Evolutionary conservation across 2,797 vertebrate species (phyloP).

Genomic region (Percopsis omiscomaycus): DNA sequence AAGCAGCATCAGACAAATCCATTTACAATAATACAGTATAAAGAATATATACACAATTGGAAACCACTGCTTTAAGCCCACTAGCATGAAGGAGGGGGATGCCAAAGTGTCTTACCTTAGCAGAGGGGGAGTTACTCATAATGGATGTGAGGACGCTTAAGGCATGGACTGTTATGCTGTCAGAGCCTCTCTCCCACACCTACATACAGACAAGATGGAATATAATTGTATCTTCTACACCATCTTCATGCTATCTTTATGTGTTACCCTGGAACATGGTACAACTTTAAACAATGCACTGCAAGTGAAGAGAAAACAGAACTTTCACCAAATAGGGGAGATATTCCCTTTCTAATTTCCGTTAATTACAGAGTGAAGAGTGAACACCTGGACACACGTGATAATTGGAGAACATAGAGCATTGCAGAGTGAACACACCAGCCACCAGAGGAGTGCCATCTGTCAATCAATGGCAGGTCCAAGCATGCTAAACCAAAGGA

Average conservation of each 20-base stretch:
- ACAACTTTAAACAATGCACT: not conserved
- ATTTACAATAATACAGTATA: too few species aligned
- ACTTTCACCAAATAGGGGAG: constrained; percentile 13
- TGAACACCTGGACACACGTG: constrained; percentile 1
- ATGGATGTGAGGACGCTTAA: constrained; percentile 91
- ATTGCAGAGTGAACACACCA: constrained; percentile 35
- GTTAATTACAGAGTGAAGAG: constrained; percentile 6
- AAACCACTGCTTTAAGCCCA: too few species aligned
- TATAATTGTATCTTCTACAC: constrained; percentile 3
- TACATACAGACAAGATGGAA: constrained; percentile 55
- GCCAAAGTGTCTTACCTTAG: constrained; percentile 82
- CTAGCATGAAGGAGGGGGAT: not conserved
- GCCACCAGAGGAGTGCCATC: constrained; percentile 40
- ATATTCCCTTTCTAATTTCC: not conserved
- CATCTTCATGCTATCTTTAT: constrained; percentile 9
- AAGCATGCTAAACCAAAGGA: constrained; percentile 53
- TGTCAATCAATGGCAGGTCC: constrained; percentile 49
- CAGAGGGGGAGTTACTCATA: constrained; percentile 92
- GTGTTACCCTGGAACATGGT: not conserved
- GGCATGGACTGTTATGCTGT: constrained; percentile 91
- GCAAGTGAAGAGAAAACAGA: constrained; percentile 8
- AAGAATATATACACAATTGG: too few species aligned
- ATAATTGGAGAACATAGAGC: constrained; percentile 22
- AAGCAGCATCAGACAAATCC: too few species aligned
- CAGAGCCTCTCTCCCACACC: constrained; percentile 81